Evolutionary conservation across 2,888 invertebrate species (phyloP).

Genomic region (Acleris emargana): DNA sequence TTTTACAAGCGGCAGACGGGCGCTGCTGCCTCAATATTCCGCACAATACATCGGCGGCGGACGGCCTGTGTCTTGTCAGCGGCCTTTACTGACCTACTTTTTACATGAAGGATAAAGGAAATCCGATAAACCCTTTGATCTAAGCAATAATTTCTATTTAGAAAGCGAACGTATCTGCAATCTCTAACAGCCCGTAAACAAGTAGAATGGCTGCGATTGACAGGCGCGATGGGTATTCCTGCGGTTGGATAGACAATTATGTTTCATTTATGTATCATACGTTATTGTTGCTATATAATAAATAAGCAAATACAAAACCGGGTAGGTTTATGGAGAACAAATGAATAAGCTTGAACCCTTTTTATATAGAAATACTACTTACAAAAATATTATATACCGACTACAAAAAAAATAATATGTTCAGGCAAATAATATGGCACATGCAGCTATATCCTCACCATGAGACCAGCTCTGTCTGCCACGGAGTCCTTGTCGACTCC

Average conservation of each 20-base stretch:
- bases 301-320: too few species aligned
- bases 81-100: conserved; percentile 39
- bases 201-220: conserved; percentile 19
- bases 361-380: too few species aligned
- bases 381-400: too few species aligned
- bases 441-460: conserved; percentile 80
- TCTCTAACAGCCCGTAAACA: conserved; percentile 31
- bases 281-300: neutral
- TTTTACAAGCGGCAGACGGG: conserved; percentile 33
- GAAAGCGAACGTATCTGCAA: conserved; percentile 32
- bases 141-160: conserved; percentile 40
- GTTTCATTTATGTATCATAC: conserved; percentile 15
- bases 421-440: too few species aligned
- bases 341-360: too few species aligned
- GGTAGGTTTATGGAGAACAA: too few species aligned
- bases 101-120: conserved; percentile 31
- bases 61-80: conserved; percentile 27
- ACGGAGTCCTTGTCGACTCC: conserved; percentile 97
- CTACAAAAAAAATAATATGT: too few species aligned
- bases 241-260: conserved; percentile 18
- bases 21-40: conserved; percentile 27
- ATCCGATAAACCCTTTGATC: conserved; percentile 39
- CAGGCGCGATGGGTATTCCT: conserved; percentile 10
- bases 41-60: conserved; percentile 27
- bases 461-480: conserved; percentile 94